Percentiles rank a stretch among this genome's conserved stretches.
Conservation (phyloP, 2,113 vertebrate species). For the Rattus rattus region DNA sequence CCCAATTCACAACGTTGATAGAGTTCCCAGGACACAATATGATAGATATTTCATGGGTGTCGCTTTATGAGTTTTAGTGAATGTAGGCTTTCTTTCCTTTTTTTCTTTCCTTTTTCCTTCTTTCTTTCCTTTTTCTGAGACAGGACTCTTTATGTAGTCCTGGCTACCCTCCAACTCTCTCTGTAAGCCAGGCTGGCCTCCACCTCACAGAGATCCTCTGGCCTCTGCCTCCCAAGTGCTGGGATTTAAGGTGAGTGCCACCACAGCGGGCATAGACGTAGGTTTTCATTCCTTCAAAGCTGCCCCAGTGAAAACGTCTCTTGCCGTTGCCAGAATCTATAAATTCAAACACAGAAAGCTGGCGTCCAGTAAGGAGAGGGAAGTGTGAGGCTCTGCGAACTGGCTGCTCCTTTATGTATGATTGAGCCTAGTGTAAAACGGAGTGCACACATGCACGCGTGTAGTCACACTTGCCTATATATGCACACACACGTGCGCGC, state of each 20-base stretch:
- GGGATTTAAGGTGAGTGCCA: no score
- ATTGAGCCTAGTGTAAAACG: not conserved
- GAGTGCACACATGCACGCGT: no score
- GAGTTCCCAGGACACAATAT: not conserved
- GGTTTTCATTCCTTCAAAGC: not conserved
- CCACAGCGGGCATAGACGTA: not conserved
- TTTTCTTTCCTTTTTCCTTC: accelerated
- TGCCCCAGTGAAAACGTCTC: not conserved
- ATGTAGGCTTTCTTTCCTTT: not conserved
- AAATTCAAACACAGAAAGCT: not conserved
- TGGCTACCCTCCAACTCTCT: not conserved
- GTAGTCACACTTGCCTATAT: not conserved
- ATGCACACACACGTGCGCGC: not conserved
- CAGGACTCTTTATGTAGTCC: not conserved
- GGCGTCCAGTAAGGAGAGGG: not conserved
- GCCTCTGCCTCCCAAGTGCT: not conserved
- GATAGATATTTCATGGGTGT: not conserved
- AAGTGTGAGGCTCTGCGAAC: not conserved
- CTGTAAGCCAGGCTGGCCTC: not conserved
- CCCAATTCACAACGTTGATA: not conserved
- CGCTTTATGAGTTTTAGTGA: not conserved
- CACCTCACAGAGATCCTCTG: not conserved
- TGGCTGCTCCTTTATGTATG: not conserved
- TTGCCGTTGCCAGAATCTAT: not conserved
- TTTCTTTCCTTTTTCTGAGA: not conserved